Evolutionary conservation across 2,888 invertebrate genomes (phyloP).

Genomic region (Apamea epomidion): DNA sequence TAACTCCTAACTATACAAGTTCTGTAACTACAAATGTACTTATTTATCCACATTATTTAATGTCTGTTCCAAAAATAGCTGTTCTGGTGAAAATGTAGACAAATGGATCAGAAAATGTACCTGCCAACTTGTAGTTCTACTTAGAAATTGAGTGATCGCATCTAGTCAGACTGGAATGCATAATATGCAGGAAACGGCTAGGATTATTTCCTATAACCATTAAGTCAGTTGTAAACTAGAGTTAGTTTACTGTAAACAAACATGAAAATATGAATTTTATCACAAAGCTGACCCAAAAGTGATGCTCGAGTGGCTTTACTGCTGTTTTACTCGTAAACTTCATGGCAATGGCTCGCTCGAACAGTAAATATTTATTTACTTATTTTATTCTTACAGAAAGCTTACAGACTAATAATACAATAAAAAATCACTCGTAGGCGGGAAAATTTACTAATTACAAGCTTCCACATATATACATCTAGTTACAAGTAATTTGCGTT

Average conservation of each 20-base stretch:
- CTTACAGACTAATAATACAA: too few species aligned
- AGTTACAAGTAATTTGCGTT: too few species aligned
- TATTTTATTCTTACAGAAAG: too few species aligned
- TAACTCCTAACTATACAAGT: slow-evolving; percentile 13
- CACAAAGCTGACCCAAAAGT: not conserved
- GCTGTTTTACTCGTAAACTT: slow-evolving; percentile 4
- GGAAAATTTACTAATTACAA: too few species aligned
- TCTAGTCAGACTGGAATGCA: not conserved
- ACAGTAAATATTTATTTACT: not conserved
- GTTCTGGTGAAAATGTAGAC: not conserved
- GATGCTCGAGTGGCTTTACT: slow-evolving; percentile 20
- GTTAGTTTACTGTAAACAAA: slow-evolving; percentile 30
- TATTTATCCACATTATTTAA: not conserved
- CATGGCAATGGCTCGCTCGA: not conserved
- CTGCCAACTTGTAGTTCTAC: not conserved
- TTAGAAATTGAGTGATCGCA: not conserved
- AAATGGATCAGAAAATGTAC: not conserved
- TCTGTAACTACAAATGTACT: not conserved
- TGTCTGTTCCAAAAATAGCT: not conserved
- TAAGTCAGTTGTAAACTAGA: slow-evolving; percentile 16
- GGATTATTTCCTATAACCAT: slow-evolving; percentile 5
- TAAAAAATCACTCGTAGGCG: too few species aligned
- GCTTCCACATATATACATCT: too few species aligned
- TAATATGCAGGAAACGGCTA: not conserved
- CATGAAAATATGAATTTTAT: slow-evolving; percentile 31